Percentiles rank a stretch among this genome's conserved stretches.
phyloP scores from a whole-genome alignment of 2,888 invertebrate genomes.

The Pseudococcus viburni region DNA sequence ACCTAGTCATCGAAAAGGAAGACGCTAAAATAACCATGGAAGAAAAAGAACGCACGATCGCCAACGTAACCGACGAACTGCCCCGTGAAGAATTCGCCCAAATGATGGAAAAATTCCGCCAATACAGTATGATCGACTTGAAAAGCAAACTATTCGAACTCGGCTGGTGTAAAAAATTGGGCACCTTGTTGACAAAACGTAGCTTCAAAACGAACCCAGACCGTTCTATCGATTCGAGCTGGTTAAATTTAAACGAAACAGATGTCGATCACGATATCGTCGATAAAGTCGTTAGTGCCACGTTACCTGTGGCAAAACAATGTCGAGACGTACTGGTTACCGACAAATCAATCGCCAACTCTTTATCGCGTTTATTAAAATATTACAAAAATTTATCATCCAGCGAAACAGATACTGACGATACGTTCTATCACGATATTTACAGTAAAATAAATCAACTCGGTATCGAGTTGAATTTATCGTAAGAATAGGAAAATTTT shows the following conservation, averaged over 20 bases:
- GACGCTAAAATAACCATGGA: slow-evolving; percentile 67
- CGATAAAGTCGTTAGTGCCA: slow-evolving; percentile 59
- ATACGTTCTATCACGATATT: slow-evolving; percentile 44
- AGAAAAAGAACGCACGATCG: slow-evolving; percentile 59
- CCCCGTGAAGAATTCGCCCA: slow-evolving; percentile 70
- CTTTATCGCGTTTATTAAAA: slow-evolving; percentile 25
- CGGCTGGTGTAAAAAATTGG: slow-evolving; percentile 67
- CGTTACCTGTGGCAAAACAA: slow-evolving; percentile 8
- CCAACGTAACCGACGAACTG: slow-evolving; percentile 68
- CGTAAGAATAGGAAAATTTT: background rate
- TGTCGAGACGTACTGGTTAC: background rate
- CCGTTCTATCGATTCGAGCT: background rate
- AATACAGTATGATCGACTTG: slow-evolving; percentile 71
- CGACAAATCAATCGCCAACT: background rate
- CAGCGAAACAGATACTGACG: slow-evolving; percentile 26
- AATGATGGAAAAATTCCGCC: slow-evolving; percentile 71
- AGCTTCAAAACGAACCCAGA: background rate
- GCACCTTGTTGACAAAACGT: background rate
- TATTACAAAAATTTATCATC: slow-evolving; percentile 53
- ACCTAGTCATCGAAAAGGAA: slow-evolving; percentile 75
- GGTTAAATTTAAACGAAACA: slow-evolving; percentile 2
- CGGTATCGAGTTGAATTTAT: background rate
- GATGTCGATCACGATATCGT: slow-evolving; percentile 59
- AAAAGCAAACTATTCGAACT: slow-evolving; percentile 70
- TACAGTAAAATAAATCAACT: slow-evolving; percentile 24